Evolutionary conservation across 1,140 invertebrate genomes (phyloP).

Genomic region (Pseudomyrmex concolor): DNA sequence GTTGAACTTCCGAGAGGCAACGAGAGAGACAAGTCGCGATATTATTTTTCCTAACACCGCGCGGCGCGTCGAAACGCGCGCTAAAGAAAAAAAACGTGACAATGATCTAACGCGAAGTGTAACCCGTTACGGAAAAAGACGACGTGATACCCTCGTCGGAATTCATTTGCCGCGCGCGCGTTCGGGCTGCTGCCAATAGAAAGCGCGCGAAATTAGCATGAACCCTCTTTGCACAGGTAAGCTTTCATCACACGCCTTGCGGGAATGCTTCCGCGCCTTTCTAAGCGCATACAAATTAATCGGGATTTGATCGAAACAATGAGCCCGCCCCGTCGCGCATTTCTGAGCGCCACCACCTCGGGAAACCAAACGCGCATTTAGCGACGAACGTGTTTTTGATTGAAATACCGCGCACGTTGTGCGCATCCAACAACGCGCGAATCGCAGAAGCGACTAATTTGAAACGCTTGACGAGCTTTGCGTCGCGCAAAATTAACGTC

Average conservation of each 20-base stretch:
- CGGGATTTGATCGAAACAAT: conserved; percentile 50
- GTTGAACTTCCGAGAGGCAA: background rate
- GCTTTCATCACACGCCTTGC: conserved; percentile 41
- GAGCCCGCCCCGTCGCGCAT: conserved; percentile 37
- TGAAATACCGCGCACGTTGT: conserved; percentile 26
- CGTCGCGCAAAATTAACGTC: conserved; percentile 3
- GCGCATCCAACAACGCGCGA: conserved; percentile 3
- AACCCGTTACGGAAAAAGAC: conserved; percentile 36
- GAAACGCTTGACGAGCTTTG: background rate
- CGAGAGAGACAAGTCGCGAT: background rate
- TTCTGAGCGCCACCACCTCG: conserved; percentile 32
- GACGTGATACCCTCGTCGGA: background rate
- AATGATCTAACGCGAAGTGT: conserved; percentile 30
- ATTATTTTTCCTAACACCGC: conserved; percentile 11
- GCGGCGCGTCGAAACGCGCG: background rate
- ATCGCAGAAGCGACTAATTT: background rate
- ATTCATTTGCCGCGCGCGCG: conserved; percentile 20
- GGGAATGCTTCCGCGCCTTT: conserved; percentile 72
- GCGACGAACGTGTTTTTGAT: conserved; percentile 22
- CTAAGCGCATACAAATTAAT: conserved; percentile 72
- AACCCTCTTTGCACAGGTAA: conserved; percentile 52
- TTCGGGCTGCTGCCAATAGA: conserved; percentile 52
- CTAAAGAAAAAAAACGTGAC: conserved; percentile 1
- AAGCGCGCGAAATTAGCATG: conserved; percentile 47
- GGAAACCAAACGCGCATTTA: conserved; percentile 34